These are phyloP conservation scores for Elysia crispata DNA, from an alignment of 2,888 invertebrate species.

Conservation along the genomic window DNA sequence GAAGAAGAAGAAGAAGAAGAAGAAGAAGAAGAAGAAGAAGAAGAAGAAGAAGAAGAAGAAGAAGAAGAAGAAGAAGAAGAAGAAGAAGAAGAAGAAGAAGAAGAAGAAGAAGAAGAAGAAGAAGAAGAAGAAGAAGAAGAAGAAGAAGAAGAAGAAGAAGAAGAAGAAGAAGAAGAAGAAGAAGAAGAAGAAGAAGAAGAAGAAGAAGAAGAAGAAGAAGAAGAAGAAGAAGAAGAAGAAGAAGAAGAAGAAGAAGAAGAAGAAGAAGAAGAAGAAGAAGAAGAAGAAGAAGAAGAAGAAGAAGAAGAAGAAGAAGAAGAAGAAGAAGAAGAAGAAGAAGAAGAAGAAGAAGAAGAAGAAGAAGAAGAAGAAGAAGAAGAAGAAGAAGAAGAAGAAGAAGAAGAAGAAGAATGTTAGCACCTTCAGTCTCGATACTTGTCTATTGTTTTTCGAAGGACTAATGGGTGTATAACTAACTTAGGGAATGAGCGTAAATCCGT, in stretches of 20 bases:
- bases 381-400: too few species aligned
- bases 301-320: constrained; percentile 9
- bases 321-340: constrained; percentile 9
- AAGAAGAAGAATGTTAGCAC: too few species aligned
- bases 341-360: constrained; percentile 9
- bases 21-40: not conserved
- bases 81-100: not conserved
- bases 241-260: not conserved
- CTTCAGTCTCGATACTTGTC: too few species aligned
- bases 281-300: not conserved
- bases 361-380: too few species aligned
- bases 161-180: not conserved
- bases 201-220: not conserved
- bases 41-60: not conserved
- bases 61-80: not conserved
- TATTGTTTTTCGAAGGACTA: too few species aligned
- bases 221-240: not conserved
- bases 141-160: not conserved
- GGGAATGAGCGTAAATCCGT: too few species aligned
- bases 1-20: not conserved
- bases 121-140: not conserved
- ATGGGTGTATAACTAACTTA: too few species aligned
- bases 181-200: not conserved
- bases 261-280: not conserved
- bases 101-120: not conserved